Conservation (phyloP, 2,888 invertebrate species). For the Agrenia bidenticulata region DNA sequence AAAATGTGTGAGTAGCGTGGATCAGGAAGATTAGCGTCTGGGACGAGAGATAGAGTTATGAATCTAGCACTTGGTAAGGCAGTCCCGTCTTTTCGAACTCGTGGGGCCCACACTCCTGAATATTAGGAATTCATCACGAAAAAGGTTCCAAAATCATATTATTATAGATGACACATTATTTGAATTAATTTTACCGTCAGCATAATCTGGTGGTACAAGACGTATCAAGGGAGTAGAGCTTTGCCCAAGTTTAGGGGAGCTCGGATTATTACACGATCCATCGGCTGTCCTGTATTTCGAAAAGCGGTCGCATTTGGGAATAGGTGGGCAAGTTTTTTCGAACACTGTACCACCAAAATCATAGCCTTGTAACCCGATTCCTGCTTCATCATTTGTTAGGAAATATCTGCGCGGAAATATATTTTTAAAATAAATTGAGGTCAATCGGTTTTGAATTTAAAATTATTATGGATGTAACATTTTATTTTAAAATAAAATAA, state of each 20-base stretch:
- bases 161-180: neutral
- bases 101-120: conserved; percentile 64
- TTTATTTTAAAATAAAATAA: too few relatives aligned
- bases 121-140: too few relatives aligned
- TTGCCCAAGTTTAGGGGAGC: conserved; percentile 80
- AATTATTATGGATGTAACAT: too few relatives aligned
- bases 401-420: conserved; percentile 42
- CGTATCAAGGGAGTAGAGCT: conserved; percentile 76
- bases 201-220: conserved; percentile 70
- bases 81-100: conserved; percentile 61
- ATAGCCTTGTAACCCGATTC: conserved; percentile 48
- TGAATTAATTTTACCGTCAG: conserved; percentile 64
- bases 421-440: too few relatives aligned
- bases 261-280: conserved; percentile 85
- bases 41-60: conserved; percentile 53
- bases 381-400: conserved; percentile 43
- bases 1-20: conserved; percentile 49
- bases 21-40: conserved; percentile 54
- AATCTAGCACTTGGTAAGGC: conserved; percentile 55
- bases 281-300: conserved; percentile 74
- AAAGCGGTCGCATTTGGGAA: conserved; percentile 34
- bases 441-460: too few relatives aligned
- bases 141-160: too few relatives aligned
- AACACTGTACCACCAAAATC: conserved; percentile 44
- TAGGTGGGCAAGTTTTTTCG: conserved; percentile 39